Conservation (phyloP, 2,797 vertebrate genomes). For the Sylvia borin region DNA sequence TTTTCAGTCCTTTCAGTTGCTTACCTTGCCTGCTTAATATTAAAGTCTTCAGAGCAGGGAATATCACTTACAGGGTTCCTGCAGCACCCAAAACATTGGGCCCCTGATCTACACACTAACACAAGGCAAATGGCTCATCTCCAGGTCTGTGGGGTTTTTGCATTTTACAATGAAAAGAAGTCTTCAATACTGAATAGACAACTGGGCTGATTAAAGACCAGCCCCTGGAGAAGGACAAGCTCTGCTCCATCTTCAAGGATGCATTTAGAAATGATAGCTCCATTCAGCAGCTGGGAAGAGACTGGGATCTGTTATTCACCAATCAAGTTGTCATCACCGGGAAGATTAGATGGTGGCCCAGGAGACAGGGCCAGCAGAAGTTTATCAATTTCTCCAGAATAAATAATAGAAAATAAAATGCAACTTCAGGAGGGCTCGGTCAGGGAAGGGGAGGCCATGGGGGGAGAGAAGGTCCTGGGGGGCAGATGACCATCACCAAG, state of each 20-base stretch:
- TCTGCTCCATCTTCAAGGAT: not conserved
- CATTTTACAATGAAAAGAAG: not conserved
- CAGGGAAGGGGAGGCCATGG: not conserved
- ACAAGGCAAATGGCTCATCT: not conserved
- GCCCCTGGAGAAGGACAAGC: not conserved
- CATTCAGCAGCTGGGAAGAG: conserved; percentile 4
- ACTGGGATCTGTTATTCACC: conserved; percentile 25
- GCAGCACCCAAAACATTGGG: not conserved
- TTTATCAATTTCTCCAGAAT: not conserved
- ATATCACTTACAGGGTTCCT: not conserved
- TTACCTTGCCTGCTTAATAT: not conserved
- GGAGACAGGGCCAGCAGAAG: not conserved
- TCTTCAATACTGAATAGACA: not conserved
- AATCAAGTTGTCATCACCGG: conserved; percentile 29
- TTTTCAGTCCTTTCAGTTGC: not conserved
- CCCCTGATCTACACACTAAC: not conserved
- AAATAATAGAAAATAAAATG: not conserved
- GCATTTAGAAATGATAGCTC: not conserved
- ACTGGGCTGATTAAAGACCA: not conserved
- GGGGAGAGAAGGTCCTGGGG: not conserved
- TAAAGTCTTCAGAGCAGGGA: not conserved
- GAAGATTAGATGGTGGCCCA: conserved; percentile 10
- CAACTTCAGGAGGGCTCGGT: not conserved
- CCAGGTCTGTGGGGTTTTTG: not conserved
- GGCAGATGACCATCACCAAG: fast-evolving